Base-by-base conservation (phyloP, 2,113 vertebrate species). In the Seriola quinqueradiata region DNA sequence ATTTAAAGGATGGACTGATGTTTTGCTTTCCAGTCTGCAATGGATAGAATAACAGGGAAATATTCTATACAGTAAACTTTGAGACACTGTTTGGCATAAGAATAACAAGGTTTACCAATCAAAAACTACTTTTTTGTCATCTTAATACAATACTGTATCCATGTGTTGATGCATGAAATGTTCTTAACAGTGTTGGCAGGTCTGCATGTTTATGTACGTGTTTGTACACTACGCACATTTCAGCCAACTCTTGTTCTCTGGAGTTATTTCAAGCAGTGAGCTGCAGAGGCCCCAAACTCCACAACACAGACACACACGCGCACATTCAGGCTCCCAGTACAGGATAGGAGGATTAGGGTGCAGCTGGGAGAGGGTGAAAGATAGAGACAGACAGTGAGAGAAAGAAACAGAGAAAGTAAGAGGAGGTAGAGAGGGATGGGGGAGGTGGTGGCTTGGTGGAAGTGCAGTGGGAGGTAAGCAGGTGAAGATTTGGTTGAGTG, bases 401-500 rank as follows among this genome's bases (percentile, higher is more conserved):
- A 23, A 19, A 44, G 55, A 59, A 60, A 65, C 14, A 23, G 64
- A 50, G 42, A 72, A 42, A 58, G 70, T 8, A 67, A 61, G 72
- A 78, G 46, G 63, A 68, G 54, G 76, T 66, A 76, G 63, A 46
- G 67, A 59, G 70, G 66, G 67, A 68, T 69, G 69, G 82, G 75
- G 64, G 52, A 67, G 70, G 82, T 60, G 70, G 81, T 60, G 64
- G 75, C 74, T 84, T 34, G 36, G 61, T 63, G 58, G 38, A 87
- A 70, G 82, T 81, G 82, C 79, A 76, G 70, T 66, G 75, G 84
- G 81, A 85, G 85, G 78, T 78, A 46, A 77, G 88, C 85, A 86
- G 91, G 91, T 90, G 87, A 91, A 90, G 88, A 90, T 91, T 91
- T 78, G 81, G 92, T 92, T 91, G 82, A 94, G 90, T 84, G 84